Conservation (phyloP, 2,113 vertebrate species). For the Pleuronectes platessa region DNA sequence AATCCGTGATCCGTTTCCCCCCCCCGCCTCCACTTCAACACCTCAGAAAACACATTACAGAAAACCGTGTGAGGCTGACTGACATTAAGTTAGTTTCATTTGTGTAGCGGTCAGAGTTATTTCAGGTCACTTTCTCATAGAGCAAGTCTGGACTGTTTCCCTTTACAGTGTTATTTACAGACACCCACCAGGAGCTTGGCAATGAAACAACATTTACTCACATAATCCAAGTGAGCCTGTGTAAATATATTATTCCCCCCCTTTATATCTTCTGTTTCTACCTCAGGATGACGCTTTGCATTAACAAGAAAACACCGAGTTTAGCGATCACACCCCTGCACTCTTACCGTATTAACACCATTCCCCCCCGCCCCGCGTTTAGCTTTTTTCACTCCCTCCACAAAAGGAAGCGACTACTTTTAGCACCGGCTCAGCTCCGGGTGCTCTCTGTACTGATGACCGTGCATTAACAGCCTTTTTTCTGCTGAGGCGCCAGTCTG, state of each 20-base stretch:
- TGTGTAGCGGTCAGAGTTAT: neutral
- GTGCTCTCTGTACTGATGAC: constrained; percentile 45
- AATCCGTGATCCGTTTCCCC: constrained; percentile 71
- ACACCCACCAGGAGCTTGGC: neutral
- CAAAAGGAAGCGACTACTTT: constrained; percentile 60
- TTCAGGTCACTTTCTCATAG: neutral
- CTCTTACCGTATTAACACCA: constrained; percentile 15
- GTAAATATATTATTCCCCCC: constrained; percentile 24
- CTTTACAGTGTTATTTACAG: neutral
- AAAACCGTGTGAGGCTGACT: constrained; percentile 13
- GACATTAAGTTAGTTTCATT: neutral
- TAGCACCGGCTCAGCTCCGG: constrained; percentile 25
- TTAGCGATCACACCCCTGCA: neutral
- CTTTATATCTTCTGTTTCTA: neutral
- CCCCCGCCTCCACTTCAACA: neutral
- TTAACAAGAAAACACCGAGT: neutral
- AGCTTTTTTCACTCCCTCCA: constrained; percentile 39
- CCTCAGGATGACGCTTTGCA: neutral
- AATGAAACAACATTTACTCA: neutral
- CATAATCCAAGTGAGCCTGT: neutral
- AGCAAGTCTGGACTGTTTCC: neutral
- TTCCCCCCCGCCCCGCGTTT: constrained; percentile 10
- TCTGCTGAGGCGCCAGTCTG: constrained; percentile 37
- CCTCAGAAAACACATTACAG: constrained; percentile 15
- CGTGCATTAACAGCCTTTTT: constrained; percentile 51